Evolutionary conservation across 1,140 invertebrate species (phyloP).

Genomic region (Caenorhabditis brenneri): DNA sequence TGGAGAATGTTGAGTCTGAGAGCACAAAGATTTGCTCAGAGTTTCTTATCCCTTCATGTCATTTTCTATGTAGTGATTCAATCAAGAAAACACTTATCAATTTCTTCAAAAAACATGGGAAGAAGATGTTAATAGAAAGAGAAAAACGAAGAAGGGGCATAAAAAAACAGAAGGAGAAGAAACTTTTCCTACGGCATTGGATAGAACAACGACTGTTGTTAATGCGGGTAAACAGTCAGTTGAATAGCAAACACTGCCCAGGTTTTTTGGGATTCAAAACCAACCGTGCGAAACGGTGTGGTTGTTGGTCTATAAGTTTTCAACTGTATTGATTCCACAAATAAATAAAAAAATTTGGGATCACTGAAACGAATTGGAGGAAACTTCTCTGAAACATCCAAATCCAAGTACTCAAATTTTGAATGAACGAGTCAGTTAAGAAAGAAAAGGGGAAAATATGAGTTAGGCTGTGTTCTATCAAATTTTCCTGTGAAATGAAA

Average conservation of each 20-base stretch:
- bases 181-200: neutral
- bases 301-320: neutral
- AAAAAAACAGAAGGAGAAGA: neutral
- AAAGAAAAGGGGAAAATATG: no score
- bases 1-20: neutral
- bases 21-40: slow-evolving; percentile 1
- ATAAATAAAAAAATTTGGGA: neutral
- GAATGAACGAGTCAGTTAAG: no score
- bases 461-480: no score
- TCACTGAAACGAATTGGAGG: no score
- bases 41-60: neutral
- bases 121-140: neutral
- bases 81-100: neutral
- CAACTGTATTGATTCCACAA: neutral
- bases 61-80: neutral
- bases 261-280: slow-evolving; percentile 1
- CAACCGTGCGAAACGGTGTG: slow-evolving; percentile 28
- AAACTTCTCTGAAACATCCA: no score
- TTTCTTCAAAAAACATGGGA: neutral
- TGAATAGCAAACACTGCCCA: slow-evolving; percentile 9
- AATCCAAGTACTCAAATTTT: no score
- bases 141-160: neutral
- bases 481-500: no score
- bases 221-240: slow-evolving; percentile 36
- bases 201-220: neutral